phyloP scores from a whole-genome alignment of 2,888 invertebrate species.

The Sturmia bella region DNA sequence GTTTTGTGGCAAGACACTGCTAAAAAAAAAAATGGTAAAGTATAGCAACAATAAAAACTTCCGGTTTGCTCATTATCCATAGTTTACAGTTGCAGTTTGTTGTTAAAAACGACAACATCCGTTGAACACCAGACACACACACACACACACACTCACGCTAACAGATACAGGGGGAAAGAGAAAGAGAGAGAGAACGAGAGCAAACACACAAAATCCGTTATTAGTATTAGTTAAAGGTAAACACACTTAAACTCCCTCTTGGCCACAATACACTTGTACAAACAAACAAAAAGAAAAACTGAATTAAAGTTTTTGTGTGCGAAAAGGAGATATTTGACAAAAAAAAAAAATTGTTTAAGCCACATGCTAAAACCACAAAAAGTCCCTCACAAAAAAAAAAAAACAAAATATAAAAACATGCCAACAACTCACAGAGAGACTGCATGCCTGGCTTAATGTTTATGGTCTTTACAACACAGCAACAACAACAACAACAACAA shows the following conservation, averaged over 20 bases:
- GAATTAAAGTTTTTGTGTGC: constrained; percentile 16
- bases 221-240: constrained; percentile 49
- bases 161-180: too few relatives aligned
- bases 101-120: constrained; percentile 68
- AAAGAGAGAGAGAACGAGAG: too few relatives aligned
- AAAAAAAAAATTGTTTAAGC: constrained; percentile 50
- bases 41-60: constrained; percentile 61
- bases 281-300: background rate
- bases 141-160: constrained; percentile 6
- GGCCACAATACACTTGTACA: background rate
- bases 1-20: constrained; percentile 36
- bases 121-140: constrained; percentile 46
- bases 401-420: background rate
- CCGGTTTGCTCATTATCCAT: constrained; percentile 67
- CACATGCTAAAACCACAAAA: constrained; percentile 67
- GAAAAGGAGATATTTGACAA: constrained; percentile 43
- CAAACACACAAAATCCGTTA: constrained; percentile 27
- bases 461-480: constrained; percentile 9
- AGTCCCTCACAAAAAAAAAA: constrained; percentile 22
- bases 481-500: constrained; percentile 20
- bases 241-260: constrained; percentile 28
- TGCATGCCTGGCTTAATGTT: constrained; percentile 41
- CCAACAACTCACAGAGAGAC: constrained; percentile 31
- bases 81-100: constrained; percentile 67
- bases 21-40: constrained; percentile 15